phyloP scores from a whole-genome alignment of 2,888 invertebrate species.

The Cephonodes hylas region DNA sequence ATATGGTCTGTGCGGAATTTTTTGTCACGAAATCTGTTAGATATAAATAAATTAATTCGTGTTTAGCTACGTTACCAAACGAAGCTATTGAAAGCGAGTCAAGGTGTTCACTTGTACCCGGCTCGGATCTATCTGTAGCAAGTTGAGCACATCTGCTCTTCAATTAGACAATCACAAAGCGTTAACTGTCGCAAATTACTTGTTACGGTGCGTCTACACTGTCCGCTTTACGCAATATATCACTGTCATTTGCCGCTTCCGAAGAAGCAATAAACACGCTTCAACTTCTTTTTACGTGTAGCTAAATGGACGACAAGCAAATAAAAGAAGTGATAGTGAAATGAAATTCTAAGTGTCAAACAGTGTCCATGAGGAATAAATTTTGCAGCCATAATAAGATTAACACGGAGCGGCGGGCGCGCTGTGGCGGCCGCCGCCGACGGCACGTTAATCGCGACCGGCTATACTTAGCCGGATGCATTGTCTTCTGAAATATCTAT shows the following conservation, averaged over 20 bases:
- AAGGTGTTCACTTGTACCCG: neutral
- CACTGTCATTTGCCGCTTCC: neutral
- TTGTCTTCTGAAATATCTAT: constrained; percentile 81
- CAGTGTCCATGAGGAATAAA: constrained; percentile 71
- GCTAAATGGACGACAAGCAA: constrained; percentile 7
- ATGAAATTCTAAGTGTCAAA: constrained; percentile 66
- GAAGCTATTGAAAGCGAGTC: neutral
- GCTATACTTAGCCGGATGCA: constrained; percentile 78
- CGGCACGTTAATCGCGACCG: constrained; percentile 72
- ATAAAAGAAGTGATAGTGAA: constrained; percentile 38
- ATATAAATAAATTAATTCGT: constrained; percentile 51
- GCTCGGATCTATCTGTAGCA: neutral
- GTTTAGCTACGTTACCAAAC: constrained; percentile 8
- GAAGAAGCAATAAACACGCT: constrained; percentile 7
- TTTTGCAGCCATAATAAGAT: constrained; percentile 76
- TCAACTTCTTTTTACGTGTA: constrained; percentile 5
- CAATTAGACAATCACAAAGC: constrained; percentile 9
- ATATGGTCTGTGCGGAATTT: constrained; percentile 73
- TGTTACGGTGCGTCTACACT: constrained; percentile 4
- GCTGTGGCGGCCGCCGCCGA: constrained; percentile 46
- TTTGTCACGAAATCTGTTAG: constrained; percentile 51
- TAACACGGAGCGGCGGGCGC: constrained; percentile 67
- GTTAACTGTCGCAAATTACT: constrained; percentile 13
- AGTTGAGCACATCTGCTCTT: constrained; percentile 8
- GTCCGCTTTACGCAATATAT: constrained; percentile 3